Evolutionary conservation across 1,140 invertebrate genomes (phyloP), one percentile per base, ranked within the genome.

Genomic region (Calosoma granatense): DNA sequence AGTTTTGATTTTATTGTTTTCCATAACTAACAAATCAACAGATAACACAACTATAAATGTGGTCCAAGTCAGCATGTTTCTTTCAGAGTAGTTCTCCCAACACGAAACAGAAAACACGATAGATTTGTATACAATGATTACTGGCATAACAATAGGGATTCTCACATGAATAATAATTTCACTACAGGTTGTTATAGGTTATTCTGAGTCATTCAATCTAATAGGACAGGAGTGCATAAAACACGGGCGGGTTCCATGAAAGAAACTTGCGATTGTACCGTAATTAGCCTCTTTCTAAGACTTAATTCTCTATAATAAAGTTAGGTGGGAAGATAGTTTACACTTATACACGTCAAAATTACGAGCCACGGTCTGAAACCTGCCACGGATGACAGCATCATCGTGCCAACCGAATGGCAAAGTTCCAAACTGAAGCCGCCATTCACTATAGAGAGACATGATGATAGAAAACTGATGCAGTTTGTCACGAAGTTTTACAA

Each of bases 1-100:
- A 47, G 41, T 47, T 47, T 47, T 47, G 41, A 47, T 47, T 47
- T 47, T 47, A 47, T 47, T 47, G 41, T 47, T 47, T 36, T 47
- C 41, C 41, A 47, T 47, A 47, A 47, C 41, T 47, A 47, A 47
- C 41, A 47, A 47, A 47, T 47, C 15, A 47, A 47, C 41, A 47
- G 26, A 12, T 47, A 47, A 47, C 41, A 47, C 41, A 47, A 47
- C 41, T 47, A 47, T 47, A 47, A 47, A 47, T 47, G 6, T 47
- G 41, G 17, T 17, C 9, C 15, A 17, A 47, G 9, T 17, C 6
- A 47, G 17, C 6, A 47, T 11, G 6, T 47, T 47, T 17, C 41
- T 12, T 11, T 47, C 17, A 47, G 6, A 11, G 9, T 12, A 9
- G 6, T 47, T 36, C 26, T 36, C 26, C n/a, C 26, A 36, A 36